Base-by-base conservation (phyloP, 1,140 invertebrate species). In the Aphelenchoides avenae region DNA sequence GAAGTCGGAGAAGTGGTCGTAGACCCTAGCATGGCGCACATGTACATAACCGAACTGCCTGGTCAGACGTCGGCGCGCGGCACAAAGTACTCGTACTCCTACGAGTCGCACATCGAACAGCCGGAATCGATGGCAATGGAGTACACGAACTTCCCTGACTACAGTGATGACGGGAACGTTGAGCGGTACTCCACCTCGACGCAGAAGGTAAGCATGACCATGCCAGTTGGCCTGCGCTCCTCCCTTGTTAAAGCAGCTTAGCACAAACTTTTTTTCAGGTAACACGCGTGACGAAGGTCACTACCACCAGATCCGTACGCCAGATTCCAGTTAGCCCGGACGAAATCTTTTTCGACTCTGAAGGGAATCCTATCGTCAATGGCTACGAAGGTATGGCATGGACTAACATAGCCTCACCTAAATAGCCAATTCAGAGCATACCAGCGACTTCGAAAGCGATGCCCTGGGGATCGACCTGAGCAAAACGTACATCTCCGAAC, bases 271-370 rank as follows among this genome's bases (percentile, higher is more conserved):
- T 41, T 20, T 15, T 75, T 47, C 33, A 75, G 71, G 64, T 75
- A 20, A 75, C 73, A 15, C 59, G 73, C 29, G 73, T 75, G 30
- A 75, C 73, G 44, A 75, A 77, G 57, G 66, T 75, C n/a, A 75
- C 73, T 27, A 75, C 73, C 13, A 75, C 73, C 13, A 44, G 73
- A 47, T 70, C 66, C 24, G 62, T 75, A 11, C 55, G 70, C 41
- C 73, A 75, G 56, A 62, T 75, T 26, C 75, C 75, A 6, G 66
- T 75, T 13, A 43, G 69, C 31, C 65, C 74, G 7, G 51, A 46
- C 9, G 64, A 75, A 39, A 59, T 76, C 20, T 70, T 53, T 52
- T 75, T 75, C 44, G 73, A 75, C 49, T 51, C 62, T 2, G 66
- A 70, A 42, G 72, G 72, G 20, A 69, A 76, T 37, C 70, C 74